A percentile compares a stretch with the other conserved stretches of the same genome.
phyloP scores from a whole-genome alignment of 2,888 invertebrate species.

The Allacma fusca region DNA sequence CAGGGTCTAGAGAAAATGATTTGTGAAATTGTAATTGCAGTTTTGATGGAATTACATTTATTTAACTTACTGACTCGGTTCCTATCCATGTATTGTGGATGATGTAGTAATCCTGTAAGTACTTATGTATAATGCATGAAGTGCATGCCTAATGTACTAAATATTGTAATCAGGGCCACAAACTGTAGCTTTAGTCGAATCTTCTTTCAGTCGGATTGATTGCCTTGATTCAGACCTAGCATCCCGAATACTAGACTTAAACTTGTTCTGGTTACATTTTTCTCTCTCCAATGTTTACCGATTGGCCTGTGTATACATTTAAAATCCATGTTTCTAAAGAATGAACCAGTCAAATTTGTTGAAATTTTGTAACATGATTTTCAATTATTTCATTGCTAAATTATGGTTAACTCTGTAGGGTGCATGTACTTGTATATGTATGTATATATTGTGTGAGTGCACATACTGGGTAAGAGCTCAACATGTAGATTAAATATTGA shows the following conservation, averaged over 20 bases:
- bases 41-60: conserved; percentile 4
- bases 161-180: background rate
- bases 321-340: too few species aligned
- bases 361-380: too few species aligned
- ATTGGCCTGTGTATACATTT: background rate
- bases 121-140: conserved; percentile 5
- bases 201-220: conserved; percentile 11
- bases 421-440: too few species aligned
- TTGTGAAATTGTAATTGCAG: background rate
- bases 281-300: background rate
- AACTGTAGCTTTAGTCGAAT: background rate
- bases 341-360: too few species aligned
- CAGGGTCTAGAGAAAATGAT: background rate
- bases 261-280: background rate
- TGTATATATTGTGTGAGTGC: too few species aligned
- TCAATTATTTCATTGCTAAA: too few species aligned
- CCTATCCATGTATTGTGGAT: background rate
- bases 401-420: too few species aligned
- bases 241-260: background rate
- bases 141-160: conserved; percentile 17
- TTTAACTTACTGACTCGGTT: background rate
- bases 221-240: background rate
- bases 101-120: background rate
- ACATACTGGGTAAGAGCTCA: too few species aligned
- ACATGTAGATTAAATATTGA: too few species aligned